These are phyloP conservation scores for Drosophila quinaria DNA, from an alignment of 2,888 invertebrate genomes.

Conservation along the genomic window DNA sequence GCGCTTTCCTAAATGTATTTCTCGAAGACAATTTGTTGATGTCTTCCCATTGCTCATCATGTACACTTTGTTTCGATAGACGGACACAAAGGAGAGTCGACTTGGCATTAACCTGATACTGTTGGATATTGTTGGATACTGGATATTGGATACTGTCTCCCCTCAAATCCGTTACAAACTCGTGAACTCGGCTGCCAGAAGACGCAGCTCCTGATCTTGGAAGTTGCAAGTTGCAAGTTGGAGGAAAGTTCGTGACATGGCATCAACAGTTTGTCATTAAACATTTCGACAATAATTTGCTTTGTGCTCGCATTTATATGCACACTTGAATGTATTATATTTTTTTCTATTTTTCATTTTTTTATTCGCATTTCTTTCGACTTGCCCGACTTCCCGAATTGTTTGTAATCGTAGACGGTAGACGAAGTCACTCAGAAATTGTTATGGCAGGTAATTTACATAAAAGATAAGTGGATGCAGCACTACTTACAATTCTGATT, in stretches of 20 bases:
- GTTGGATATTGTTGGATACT: neutral
- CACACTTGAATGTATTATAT: constrained; percentile 21
- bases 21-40: constrained; percentile 47
- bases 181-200: constrained; percentile 72
- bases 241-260: constrained; percentile 84
- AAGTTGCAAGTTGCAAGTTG: constrained; percentile 10
- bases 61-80: constrained; percentile 29
- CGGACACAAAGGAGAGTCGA: constrained; percentile 36
- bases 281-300: constrained; percentile 85
- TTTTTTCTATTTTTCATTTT: constrained; percentile 1
- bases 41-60: constrained; percentile 56
- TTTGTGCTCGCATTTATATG: constrained; percentile 70
- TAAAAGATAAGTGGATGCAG: constrained; percentile 71
- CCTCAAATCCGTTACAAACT: constrained; percentile 81
- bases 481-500: constrained; percentile 79
- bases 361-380: constrained; percentile 43
- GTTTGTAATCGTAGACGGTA: constrained; percentile 66
- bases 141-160: constrained; percentile 17
- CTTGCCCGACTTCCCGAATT: constrained; percentile 63
- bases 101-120: constrained; percentile 58
- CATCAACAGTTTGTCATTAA: constrained; percentile 86
- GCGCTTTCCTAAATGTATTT: constrained; percentile 54
- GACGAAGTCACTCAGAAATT: constrained; percentile 50
- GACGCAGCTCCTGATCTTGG: constrained; percentile 20
- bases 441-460: constrained; percentile 79